A percentile compares a stretch with the other conserved stretches of the same genome.
Evolutionary conservation across 1,140 invertebrate species (phyloP).

Genomic region (Zaprionus gabonicus): DNA sequence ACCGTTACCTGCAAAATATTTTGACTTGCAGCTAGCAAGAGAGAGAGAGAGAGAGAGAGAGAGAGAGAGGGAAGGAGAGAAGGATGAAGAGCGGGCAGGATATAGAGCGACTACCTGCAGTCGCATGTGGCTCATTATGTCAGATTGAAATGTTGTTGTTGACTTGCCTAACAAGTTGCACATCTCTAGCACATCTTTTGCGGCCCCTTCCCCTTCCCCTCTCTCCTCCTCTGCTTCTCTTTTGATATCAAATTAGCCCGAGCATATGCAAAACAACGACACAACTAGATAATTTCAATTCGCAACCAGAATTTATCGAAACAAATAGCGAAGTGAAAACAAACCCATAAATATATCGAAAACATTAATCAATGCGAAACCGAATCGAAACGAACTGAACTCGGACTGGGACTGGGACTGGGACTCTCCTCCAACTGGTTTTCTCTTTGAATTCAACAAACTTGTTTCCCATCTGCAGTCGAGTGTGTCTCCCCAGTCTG

Average conservation of each 20-base stretch:
- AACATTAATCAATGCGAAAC: slow-evolving; percentile 32
- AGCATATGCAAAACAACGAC: slow-evolving; percentile 7
- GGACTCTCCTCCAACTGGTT: neutral
- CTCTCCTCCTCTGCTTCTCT: neutral
- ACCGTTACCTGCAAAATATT: slow-evolving; percentile 44
- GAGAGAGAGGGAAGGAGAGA: neutral
- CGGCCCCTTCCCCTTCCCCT: neutral
- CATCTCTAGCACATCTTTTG: neutral
- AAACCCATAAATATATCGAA: slow-evolving; percentile 15
- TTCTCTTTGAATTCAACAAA: slow-evolving; percentile 1
- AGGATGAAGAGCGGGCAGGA: neutral
- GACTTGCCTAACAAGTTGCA: slow-evolving; percentile 65
- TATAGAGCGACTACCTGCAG: slow-evolving; percentile 33
- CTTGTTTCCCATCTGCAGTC: slow-evolving; percentile 12
- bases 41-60: neutral
- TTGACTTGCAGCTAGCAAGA: slow-evolving; percentile 26
- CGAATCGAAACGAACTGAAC: neutral
- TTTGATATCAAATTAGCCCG: neutral
- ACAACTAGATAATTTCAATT: slow-evolving; percentile 14
- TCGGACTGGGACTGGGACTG: no score
- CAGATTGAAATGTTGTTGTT: slow-evolving; percentile 81
- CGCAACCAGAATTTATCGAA: slow-evolving; percentile 17
- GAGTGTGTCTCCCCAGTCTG: no score
- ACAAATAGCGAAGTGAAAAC: slow-evolving; percentile 20
- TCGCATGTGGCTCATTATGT: slow-evolving; percentile 77